A percentile compares a stretch with the other conserved stretches of the same genome.
These are phyloP conservation scores for Dendrolimus pini DNA, from an alignment of 2,888 invertebrate species.

Conservation along the genomic window DNA sequence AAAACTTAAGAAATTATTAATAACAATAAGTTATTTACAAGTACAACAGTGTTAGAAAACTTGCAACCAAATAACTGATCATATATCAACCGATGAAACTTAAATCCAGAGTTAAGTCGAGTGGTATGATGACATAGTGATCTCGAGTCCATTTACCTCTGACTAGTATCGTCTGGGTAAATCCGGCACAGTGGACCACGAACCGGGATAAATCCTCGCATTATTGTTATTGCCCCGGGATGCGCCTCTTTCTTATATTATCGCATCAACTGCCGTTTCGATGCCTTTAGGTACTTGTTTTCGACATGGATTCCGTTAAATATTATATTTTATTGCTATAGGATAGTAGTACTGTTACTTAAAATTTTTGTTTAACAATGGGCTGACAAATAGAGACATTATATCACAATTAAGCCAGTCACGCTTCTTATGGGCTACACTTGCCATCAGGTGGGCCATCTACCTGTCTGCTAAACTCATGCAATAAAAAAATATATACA, in stretches of 20 bases:
- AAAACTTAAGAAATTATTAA: no score
- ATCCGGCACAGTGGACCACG: slow-evolving; percentile 55
- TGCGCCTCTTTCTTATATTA: slow-evolving; percentile 22
- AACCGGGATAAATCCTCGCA: slow-evolving; percentile 53
- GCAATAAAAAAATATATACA: no score
- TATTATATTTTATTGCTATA: background rate
- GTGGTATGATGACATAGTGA: background rate
- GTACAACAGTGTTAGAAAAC: no score
- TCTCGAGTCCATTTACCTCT: no score
- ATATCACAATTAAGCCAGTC: no score
- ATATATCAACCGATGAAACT: background rate
- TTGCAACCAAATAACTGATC: no score
- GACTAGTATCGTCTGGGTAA: slow-evolving; percentile 36
- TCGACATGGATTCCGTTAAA: background rate
- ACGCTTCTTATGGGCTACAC: no score
- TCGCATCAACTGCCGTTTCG: background rate
- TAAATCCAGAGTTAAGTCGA: background rate
- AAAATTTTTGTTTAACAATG: no score
- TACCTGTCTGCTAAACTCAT: no score
- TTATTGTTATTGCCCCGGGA: slow-evolving; percentile 54
- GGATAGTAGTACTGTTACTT: background rate
- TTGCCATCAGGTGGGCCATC: no score
- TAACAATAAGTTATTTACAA: no score
- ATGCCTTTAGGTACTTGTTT: background rate
- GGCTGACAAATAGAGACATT: no score